Evolutionary conservation across 2,113 vertebrate species (phyloP).

Genomic region (Poecilia latipinna): DNA sequence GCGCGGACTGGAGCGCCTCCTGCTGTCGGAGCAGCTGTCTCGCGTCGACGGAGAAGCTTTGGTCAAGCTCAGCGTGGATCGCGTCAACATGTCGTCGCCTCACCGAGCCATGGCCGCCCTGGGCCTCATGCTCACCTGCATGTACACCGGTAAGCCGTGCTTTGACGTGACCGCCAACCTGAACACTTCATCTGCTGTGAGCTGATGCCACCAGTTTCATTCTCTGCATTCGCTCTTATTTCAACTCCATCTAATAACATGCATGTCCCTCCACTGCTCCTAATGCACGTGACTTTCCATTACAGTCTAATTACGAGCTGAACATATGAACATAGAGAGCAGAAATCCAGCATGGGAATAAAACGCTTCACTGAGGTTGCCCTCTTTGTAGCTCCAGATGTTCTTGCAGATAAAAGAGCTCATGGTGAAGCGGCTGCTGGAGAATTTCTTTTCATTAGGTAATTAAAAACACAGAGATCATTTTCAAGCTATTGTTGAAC

Average conservation of each 20-base stretch:
- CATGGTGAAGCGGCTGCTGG: no score
- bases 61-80: constrained; percentile 95
- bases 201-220: constrained; percentile 22
- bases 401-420: no score
- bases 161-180: background rate
- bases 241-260: background rate
- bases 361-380: background rate
- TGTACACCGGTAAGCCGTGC: constrained; percentile 92
- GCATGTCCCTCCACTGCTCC: background rate
- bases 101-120: constrained; percentile 97
- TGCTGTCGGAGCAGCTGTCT: constrained; percentile 95
- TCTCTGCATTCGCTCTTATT: background rate
- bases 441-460: no score
- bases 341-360: background rate
- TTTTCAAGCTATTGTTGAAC: background rate
- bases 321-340: background rate
- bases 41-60: constrained; percentile 91
- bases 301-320: background rate
- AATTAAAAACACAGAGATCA: no score
- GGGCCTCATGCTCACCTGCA: constrained; percentile 98
- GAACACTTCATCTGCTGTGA: background rate
- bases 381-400: no score
- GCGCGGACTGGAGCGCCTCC: constrained; percentile 93
- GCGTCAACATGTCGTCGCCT: constrained; percentile 95
- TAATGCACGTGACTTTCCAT: background rate